Base-by-base conservation (phyloP, 2,797 vertebrate genomes). In the Poecilia wingei region DNA sequence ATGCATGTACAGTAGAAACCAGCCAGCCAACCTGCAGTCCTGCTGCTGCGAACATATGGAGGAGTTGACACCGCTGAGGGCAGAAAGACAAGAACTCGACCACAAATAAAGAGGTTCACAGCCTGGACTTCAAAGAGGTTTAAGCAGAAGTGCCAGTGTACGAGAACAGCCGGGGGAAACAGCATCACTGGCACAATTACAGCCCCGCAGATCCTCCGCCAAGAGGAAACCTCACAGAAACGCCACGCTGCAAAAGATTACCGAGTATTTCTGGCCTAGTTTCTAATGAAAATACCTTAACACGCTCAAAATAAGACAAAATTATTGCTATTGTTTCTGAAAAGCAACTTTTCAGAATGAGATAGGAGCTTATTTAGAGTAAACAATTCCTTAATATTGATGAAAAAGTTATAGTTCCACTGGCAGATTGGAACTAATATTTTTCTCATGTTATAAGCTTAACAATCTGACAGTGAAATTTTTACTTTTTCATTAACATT, bases 1-100 rank as follows among this genome's bases (percentile, higher is more conserved):
- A 78, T 2, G 57, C 36, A 77, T 31, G 83, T 78, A 72, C 80
- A n/a, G 80, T 70, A 45, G 49, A 79, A 70, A 70, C 64, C 84
- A 79, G 82, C 55, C 73, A 51, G 73, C 39, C 84, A 72, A 84
- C 76, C 75, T 36, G 20, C 83, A 46, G 81, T 74, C 86, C 87
- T 78, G 87, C 89, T 91, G 92, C 85, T 84, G 71, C 3, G 18
- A 83, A 77, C 90, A 92, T 90, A 91, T 87, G 91, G 92, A 88
- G 82, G 78, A 84, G 85, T 79, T 57, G 87, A 90, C 90, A 85
- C 86, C 39, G 87, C 84, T 76, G 89, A 85, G 87, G 84, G 86
- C 79, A 81, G 76, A 86, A 79, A 82, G 39, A 84, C 41, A n/a
- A 82, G 71, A 82, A 82, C 57, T 77, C 76, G 4, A 59, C 20